Evolutionary conservation across 2,113 vertebrate species (phyloP).

Genomic region (Spermophilus dauricus): DNA sequence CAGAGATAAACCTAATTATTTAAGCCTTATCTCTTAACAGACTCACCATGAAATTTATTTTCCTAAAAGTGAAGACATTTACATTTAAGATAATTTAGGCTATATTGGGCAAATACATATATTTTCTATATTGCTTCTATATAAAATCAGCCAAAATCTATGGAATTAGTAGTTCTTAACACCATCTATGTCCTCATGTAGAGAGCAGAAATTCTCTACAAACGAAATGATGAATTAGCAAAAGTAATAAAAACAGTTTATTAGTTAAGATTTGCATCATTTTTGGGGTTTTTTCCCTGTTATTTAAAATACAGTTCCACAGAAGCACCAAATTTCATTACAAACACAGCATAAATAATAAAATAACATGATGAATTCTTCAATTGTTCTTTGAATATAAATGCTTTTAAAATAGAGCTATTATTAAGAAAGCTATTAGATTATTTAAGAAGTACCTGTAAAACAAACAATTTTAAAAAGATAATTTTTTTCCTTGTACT

Average conservation of each 20-base stretch:
- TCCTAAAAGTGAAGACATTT: background rate
- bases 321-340: background rate
- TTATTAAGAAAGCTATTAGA: background rate
- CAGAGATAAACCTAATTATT: background rate
- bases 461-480: background rate
- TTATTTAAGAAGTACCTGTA: background rate
- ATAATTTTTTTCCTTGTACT: background rate
- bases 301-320: background rate
- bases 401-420: background rate
- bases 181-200: background rate
- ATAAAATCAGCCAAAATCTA: background rate
- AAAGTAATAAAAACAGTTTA: background rate
- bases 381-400: background rate
- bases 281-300: background rate
- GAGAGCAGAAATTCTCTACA: background rate
- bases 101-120: background rate
- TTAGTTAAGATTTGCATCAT: background rate
- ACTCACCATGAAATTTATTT: background rate
- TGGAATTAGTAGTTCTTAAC: background rate
- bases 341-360: slow-evolving; percentile 14
- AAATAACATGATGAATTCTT: background rate
- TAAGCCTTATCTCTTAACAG: background rate
- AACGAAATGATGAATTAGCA: background rate
- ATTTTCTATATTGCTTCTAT: background rate
- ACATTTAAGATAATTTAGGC: background rate